Evolutionary conservation across 2,888 invertebrate species (phyloP).

Genomic region (Meganola albula): DNA sequence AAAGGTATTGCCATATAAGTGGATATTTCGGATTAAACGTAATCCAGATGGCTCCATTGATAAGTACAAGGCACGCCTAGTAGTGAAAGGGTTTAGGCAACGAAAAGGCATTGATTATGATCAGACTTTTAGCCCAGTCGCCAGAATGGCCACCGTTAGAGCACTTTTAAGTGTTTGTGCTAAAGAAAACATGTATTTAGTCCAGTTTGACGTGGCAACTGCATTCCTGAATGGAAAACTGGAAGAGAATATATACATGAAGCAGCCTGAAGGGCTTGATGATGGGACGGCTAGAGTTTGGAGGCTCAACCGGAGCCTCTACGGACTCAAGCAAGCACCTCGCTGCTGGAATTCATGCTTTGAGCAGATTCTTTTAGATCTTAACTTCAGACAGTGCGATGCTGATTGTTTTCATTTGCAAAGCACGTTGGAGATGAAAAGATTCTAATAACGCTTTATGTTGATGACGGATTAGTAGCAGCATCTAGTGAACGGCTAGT

Average conservation of each 20-base stretch:
- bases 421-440: no score
- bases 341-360: no score
- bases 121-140: slow-evolving; percentile 22
- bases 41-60: background rate
- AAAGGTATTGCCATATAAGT: slow-evolving; percentile 23
- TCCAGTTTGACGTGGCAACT: slow-evolving; percentile 1
- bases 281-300: no score
- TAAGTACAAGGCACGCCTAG: slow-evolving; percentile 23
- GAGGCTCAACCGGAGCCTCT: no score
- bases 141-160: slow-evolving; percentile 16
- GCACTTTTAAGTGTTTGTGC: slow-evolving; percentile 11
- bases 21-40: slow-evolving; percentile 28
- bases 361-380: no score
- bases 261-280: no score
- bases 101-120: slow-evolving; percentile 4
- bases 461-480: no score
- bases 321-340: no score
- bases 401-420: no score
- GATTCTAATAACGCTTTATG: no score
- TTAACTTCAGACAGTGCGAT: no score
- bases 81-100: slow-evolving; percentile 19
- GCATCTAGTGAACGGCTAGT: no score
- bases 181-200: slow-evolving; percentile 1
- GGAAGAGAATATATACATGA: slow-evolving; percentile 20
- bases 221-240: slow-evolving; percentile 26